phyloP scores from a whole-genome alignment of 2,888 invertebrate species.

The Drosophila kambysellisi region DNA sequence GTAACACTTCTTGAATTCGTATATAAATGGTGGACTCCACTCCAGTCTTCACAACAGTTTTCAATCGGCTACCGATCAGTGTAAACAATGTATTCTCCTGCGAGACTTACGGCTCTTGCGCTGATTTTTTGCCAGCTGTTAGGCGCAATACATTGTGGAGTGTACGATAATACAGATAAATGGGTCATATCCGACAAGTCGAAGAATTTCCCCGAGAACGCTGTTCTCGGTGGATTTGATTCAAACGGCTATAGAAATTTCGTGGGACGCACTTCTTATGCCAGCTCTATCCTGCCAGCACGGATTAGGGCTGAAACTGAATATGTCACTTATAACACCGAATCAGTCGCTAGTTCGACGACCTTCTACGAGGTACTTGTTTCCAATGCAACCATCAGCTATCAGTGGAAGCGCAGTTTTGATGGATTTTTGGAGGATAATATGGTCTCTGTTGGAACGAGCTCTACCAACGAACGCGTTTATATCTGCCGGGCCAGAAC shows the following conservation, averaged over 20 bases:
- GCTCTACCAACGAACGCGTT: constrained; percentile 34
- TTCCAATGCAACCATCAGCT: constrained; percentile 33
- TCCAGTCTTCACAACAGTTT: not conserved
- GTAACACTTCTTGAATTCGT: not conserved
- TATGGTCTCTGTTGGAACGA: constrained; percentile 53
- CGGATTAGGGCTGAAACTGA: constrained; percentile 47
- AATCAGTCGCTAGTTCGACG: not conserved
- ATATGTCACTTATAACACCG: constrained; percentile 37
- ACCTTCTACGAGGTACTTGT: constrained; percentile 37
- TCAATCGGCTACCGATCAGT: not conserved
- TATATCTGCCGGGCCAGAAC: constrained; percentile 46
- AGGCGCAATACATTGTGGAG: constrained; percentile 38
- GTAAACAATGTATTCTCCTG: constrained; percentile 36
- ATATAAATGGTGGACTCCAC: constrained; percentile 1
- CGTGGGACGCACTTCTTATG: constrained; percentile 48
- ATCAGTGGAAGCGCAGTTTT: constrained; percentile 51
- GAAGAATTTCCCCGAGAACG: constrained; percentile 31
- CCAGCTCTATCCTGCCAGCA: constrained; percentile 41
- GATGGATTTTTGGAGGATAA: constrained; percentile 49
- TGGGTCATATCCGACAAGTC: constrained; percentile 39
- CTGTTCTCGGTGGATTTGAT: constrained; percentile 52
- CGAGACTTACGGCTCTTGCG: constrained; percentile 14
- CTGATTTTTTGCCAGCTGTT: constrained; percentile 45
- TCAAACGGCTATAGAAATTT: constrained; percentile 53
- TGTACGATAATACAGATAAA: constrained; percentile 37